Percentiles rank a stretch among this genome's conserved stretches.
These are phyloP conservation scores for Drosophila teissieri DNA, from an alignment of 1,140 invertebrate genomes.

Conservation along the genomic window DNA sequence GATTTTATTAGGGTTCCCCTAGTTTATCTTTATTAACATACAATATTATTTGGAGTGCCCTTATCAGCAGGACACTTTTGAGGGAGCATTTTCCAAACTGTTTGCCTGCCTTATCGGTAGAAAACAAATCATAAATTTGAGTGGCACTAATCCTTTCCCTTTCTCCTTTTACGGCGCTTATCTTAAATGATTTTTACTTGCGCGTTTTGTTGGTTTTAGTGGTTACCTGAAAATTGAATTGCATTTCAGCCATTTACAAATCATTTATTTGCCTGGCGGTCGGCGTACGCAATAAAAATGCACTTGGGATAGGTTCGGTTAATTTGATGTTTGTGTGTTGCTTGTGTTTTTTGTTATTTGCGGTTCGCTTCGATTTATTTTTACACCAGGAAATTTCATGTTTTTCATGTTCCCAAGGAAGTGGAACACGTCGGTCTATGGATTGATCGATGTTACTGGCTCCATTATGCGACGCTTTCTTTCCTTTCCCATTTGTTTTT, in stretches of 20 bases:
- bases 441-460: constrained; percentile 16
- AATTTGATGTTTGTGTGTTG: constrained; percentile 20
- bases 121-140: constrained; percentile 28
- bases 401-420: constrained; percentile 21
- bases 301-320: constrained; percentile 58
- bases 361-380: constrained; percentile 29
- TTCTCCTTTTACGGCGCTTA: background rate
- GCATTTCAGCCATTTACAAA: constrained; percentile 39
- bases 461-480: constrained; percentile 13
- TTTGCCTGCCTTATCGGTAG: background rate
- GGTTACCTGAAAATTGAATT: constrained; percentile 38
- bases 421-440: constrained; percentile 4
- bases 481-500: background rate
- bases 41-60: background rate
- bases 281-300: constrained; percentile 47
- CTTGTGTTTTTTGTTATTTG: constrained; percentile 8
- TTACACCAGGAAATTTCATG: constrained; percentile 20
- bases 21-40: too few species aligned
- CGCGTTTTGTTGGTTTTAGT: constrained; percentile 4
- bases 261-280: constrained; percentile 20
- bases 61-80: background rate
- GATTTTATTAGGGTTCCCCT: background rate
- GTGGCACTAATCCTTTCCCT: background rate
- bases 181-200: background rate
- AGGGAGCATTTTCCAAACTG: background rate